Base-by-base conservation (phyloP, 2,888 invertebrate genomes). In the Odontocolon sp. region DNA sequence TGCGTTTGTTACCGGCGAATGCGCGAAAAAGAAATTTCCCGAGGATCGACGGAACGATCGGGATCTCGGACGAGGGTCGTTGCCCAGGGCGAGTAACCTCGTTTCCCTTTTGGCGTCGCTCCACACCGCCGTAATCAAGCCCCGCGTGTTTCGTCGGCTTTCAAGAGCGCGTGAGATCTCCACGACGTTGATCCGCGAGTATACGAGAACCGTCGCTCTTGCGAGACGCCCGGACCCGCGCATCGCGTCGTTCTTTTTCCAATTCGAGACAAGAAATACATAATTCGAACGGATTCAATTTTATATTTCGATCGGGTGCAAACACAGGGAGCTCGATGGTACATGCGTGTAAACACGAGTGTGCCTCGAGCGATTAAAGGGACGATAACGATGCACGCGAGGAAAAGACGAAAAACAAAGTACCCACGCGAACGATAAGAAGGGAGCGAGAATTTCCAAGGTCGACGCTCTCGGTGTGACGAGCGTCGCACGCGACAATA, bases 131-230 rank as follows among this genome's bases (percentile, higher is more conserved):
- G 81, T n/a, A n/a, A n/a, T n/a, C n/a, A 85, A 85, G 78, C 80
- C 74, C 59, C 67, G 73, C 78, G 77, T 82, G 83, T 85, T 86
- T 82, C n/a, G n/a, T n/a, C n/a, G 81, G 82, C 80, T 86, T 84
- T 83, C 80, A 78, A 70, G 67, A 74, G 79, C 77, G 83, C 82
- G 81, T 83, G 82, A 66, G 76, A 80, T 78, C 80, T 79, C n/a
- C n/a, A n/a, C n/a, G 82, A 82, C 82, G 80, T 83, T 83, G 84
- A 86, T 85, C 81, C 61, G 54, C 40, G 11, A 6, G 4, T 40
- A 21, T 31, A 50, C 33, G 68, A 67, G 56, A 63, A 23, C n/a
- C n/a, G n/a, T n/a, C n/a, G n/a, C n/a, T n/a, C n/a, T n/a, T n/a
- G n/a, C n/a, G n/a, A n/a, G n/a, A n/a, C n/a, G n/a, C n/a, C n/a